Percentiles rank a stretch among this genome's conserved stretches.
Evolutionary conservation across 2,113 vertebrate genomes (phyloP).

Genomic region (Notarius lentiginosus): DNA sequence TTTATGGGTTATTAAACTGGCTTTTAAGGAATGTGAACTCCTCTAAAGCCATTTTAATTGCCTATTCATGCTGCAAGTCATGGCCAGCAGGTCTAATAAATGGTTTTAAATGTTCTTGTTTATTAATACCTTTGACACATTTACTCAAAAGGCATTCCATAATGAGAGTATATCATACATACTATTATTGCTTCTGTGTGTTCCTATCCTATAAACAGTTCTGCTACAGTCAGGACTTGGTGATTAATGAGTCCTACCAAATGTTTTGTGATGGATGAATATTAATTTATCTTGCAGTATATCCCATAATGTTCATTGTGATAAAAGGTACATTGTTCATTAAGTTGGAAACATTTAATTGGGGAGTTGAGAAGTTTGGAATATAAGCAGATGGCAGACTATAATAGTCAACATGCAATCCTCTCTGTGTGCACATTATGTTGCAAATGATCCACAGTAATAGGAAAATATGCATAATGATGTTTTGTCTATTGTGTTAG

Average conservation of each 20-base stretch:
- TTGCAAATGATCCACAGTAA: background rate
- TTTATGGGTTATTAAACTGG: constrained; percentile 62
- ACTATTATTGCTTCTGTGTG: constrained; percentile 11
- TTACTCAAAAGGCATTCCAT: constrained; percentile 42
- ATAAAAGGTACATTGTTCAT: background rate
- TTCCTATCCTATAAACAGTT: constrained; percentile 30
- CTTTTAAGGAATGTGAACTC: constrained; percentile 59
- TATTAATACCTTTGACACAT: constrained; percentile 61
- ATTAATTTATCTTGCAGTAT: constrained; percentile 21
- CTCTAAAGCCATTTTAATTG: constrained; percentile 61
- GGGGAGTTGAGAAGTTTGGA: background rate
- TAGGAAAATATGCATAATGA: background rate
- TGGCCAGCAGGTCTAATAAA: constrained; percentile 58
- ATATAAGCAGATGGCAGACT: background rate
- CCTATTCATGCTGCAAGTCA: constrained; percentile 64
- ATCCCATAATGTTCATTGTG: constrained; percentile 3
- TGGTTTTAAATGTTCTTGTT: constrained; percentile 60
- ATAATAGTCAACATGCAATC: background rate
- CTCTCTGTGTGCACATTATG: background rate
- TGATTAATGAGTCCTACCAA: constrained; percentile 25
- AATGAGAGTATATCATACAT: constrained; percentile 16
- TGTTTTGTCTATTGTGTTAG: background rate
- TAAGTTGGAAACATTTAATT: background rate
- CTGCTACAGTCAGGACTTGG: constrained; percentile 4
- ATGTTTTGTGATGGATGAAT: constrained; percentile 30